Evolutionary conservation across 2,113 vertebrate species (phyloP).

Genomic region (Gallinago paraguaiae): DNA sequence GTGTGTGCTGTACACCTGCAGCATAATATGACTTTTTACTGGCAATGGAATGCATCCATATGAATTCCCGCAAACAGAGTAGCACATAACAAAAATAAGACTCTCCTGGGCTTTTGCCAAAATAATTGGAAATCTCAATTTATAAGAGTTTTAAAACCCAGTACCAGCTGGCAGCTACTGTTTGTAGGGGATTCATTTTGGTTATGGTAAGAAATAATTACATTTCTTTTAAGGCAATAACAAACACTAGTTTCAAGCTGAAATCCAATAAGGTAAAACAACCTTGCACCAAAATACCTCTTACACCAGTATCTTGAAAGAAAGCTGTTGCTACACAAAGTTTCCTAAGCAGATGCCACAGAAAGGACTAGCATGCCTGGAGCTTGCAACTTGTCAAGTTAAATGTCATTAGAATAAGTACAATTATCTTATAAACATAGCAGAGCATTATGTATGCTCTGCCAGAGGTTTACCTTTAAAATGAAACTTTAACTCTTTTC

Average conservation of each 20-base stretch:
- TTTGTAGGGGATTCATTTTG: background rate
- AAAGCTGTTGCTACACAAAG: background rate
- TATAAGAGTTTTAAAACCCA: background rate
- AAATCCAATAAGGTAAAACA: background rate
- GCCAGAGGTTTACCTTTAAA: background rate
- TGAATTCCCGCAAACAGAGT: background rate
- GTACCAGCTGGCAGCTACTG: background rate
- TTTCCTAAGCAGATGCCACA: background rate
- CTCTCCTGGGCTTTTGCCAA: background rate
- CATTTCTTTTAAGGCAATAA: background rate
- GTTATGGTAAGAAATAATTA: background rate
- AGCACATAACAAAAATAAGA: background rate
- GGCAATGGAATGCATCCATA: background rate
- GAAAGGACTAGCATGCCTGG: background rate
- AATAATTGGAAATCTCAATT: constrained; percentile 7
- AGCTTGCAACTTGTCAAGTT: background rate
- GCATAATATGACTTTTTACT: background rate
- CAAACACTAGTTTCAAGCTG: background rate
- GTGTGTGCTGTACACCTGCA: background rate
- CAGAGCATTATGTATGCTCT: background rate
- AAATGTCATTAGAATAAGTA: background rate
- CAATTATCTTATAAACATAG: background rate
- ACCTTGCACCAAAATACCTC: background rate
- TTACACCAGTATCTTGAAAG: background rate
- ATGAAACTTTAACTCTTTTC: constrained; percentile 5